A percentile compares a stretch with the other conserved stretches of the same genome.
phyloP scores from a whole-genome alignment of 2,888 invertebrate genomes.

The Trissonchulus latispiculum region DNA sequence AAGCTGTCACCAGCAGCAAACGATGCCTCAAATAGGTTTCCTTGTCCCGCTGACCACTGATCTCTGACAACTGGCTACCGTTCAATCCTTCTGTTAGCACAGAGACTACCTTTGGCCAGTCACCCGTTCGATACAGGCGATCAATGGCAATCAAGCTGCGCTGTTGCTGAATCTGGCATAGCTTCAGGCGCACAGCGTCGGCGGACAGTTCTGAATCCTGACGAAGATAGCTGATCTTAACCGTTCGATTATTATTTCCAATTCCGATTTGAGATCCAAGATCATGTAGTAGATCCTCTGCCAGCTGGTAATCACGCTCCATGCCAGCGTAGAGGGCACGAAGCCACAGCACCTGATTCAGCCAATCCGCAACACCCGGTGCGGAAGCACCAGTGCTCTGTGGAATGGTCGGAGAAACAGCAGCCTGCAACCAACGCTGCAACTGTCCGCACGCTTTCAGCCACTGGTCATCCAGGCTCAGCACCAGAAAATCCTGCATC shows the following conservation, averaged over 20 bases:
- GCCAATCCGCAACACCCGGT: too few species aligned
- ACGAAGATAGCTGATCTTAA: not conserved
- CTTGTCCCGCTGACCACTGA: not conserved
- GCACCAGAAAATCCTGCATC: too few species aligned
- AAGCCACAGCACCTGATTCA: not conserved
- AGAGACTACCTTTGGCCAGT: not conserved
- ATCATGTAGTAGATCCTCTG: not conserved
- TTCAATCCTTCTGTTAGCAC: not conserved
- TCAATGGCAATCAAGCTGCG: not conserved
- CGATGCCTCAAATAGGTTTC: not conserved
- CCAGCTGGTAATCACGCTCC: not conserved
- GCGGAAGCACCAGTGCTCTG: too few species aligned
- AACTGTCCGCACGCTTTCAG: not conserved
- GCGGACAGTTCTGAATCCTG: not conserved
- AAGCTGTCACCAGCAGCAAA: not conserved
- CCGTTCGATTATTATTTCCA: not conserved
- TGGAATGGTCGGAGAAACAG: not conserved
- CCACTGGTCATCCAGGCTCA: not conserved
- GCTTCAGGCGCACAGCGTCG: not conserved
- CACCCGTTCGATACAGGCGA: not conserved
- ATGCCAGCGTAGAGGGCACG: not conserved
- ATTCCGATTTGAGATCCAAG: not conserved
- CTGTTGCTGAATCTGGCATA: not conserved
- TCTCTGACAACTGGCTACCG: not conserved
- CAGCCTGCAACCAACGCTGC: not conserved